These are phyloP conservation scores for Actinemys pallida DNA, from an alignment of 2,113 vertebrate genomes.

Conservation along the genomic window DNA sequence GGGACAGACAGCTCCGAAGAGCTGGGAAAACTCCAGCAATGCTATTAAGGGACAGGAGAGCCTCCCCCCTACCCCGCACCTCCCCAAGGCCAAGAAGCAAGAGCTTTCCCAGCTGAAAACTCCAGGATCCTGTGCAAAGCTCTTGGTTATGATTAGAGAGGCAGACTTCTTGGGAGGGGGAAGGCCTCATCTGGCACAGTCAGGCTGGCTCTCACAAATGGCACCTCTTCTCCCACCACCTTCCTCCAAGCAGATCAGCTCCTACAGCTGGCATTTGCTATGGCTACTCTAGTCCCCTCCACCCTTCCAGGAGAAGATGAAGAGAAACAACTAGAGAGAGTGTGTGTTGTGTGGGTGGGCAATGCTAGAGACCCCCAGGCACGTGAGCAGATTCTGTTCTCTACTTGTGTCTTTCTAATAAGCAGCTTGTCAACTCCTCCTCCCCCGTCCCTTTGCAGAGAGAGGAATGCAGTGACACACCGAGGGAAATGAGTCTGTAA, in stretches of 20 bases:
- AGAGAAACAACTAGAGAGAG: neutral
- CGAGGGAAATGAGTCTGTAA: neutral
- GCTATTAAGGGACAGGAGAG: neutral
- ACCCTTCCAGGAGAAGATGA: neutral
- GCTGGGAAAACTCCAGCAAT: neutral
- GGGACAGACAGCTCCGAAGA: slow-evolving; percentile 43
- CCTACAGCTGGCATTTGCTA: neutral
- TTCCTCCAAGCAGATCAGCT: accelerated
- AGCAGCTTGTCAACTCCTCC: neutral
- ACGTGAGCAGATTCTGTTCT: accelerated
- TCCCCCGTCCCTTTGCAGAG: neutral
- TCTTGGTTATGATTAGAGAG: neutral
- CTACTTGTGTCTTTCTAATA: neutral
- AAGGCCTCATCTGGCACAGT: accelerated
- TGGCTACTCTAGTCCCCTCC: neutral
- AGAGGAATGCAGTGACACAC: neutral
- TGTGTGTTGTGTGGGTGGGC: neutral
- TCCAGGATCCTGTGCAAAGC: slow-evolving; percentile 31
- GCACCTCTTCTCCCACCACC: neutral
- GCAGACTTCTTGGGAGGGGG: neutral
- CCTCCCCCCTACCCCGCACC: neutral
- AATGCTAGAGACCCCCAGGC: neutral
- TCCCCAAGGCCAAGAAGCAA: neutral
- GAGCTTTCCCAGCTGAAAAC: neutral
- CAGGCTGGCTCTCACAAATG: neutral